phyloP scores from a whole-genome alignment of 1,140 invertebrate genomes.

The Copidosoma floridanum region DNA sequence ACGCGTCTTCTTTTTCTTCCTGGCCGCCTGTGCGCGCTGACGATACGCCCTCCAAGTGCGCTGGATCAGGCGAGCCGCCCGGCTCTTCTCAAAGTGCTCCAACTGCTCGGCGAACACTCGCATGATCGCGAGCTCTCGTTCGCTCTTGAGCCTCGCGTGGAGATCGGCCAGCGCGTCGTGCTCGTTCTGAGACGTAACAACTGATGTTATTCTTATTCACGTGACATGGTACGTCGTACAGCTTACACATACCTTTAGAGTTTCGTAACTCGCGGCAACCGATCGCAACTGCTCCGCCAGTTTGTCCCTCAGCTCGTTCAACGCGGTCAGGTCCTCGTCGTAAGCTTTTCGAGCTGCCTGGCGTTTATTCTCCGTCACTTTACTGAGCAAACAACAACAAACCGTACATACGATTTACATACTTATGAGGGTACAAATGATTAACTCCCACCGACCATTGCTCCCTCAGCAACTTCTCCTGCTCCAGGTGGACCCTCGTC shows the following conservation, averaged over 20 bases:
- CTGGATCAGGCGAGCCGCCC: conserved; percentile 46
- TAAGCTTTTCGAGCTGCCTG: conserved; percentile 29
- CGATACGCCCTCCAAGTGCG: conserved; percentile 41
- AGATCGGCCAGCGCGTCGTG: conserved; percentile 31
- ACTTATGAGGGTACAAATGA: no score
- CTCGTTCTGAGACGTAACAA: conserved; percentile 27
- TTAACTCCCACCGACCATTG: background rate
- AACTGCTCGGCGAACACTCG: conserved; percentile 34
- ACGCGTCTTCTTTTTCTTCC: conserved; percentile 41
- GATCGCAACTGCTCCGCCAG: conserved; percentile 27
- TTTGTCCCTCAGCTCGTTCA: conserved; percentile 30
- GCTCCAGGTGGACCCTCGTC: conserved; percentile 8
- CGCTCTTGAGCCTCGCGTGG: conserved; percentile 35
- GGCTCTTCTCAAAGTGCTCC: conserved; percentile 40
- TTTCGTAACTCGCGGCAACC: conserved; percentile 19
- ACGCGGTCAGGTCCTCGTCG: conserved; percentile 32
- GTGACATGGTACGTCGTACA: no score
- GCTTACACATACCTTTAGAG: conserved; percentile 38
- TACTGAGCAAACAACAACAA: conserved; percentile 22
- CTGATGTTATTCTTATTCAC: background rate
- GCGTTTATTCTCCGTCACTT: conserved; percentile 24
- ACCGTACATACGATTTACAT: background rate
- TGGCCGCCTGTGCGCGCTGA: conserved; percentile 27
- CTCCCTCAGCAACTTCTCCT: conserved; percentile 21
- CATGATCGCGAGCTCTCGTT: conserved; percentile 35